A percentile compares a stretch with the other conserved stretches of the same genome.
Conservation (phyloP, 2,113 vertebrate species). For the Euleptes europaea region DNA sequence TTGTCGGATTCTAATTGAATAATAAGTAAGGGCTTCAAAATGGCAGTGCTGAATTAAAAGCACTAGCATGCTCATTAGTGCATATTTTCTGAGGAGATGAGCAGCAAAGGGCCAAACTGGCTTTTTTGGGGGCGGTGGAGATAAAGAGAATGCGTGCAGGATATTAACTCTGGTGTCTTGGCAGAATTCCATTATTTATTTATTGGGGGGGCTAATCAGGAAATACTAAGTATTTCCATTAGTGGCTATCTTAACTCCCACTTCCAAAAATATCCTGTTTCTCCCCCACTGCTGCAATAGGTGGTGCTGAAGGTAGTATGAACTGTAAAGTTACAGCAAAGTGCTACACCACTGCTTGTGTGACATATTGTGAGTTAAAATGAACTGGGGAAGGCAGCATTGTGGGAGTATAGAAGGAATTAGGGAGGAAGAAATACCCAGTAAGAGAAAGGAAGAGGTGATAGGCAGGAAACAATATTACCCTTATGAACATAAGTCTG, state of each 20-base stretch:
- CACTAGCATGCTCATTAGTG: neutral
- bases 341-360: neutral
- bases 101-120: neutral
- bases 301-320: neutral
- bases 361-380: neutral
- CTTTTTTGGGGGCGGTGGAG: neutral
- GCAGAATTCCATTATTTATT: neutral
- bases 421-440: neutral
- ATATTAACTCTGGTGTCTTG: neutral
- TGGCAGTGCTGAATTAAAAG: conserved; percentile 1
- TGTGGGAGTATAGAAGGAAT: neutral
- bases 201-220: neutral
- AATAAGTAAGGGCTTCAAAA: conserved; percentile 7
- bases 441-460: neutral
- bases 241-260: neutral
- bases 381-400: neutral
- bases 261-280: fast-evolving
- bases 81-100: conserved; percentile 3
- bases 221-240: neutral
- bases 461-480: neutral
- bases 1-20: neutral
- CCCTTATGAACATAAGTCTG: neutral
- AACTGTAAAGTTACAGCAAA: neutral
- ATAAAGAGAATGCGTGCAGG: neutral
- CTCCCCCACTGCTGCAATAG: neutral